Conservation (phyloP, 1,140 invertebrate genomes). For the Lepeophtheirus salmonis region DNA sequence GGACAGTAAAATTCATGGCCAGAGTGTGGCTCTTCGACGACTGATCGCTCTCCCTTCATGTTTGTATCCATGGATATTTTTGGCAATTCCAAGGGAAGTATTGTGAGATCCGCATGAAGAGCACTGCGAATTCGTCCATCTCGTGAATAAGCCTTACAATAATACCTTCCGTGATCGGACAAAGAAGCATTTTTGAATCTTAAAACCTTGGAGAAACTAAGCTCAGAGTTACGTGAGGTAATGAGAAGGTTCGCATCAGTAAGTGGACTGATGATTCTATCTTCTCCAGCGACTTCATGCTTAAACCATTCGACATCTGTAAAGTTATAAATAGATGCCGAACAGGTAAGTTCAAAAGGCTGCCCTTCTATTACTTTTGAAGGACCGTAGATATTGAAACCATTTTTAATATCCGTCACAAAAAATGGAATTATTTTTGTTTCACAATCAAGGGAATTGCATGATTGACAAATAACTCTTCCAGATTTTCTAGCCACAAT, state of each 20-base stretch:
- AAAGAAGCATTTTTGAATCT: conserved; percentile 5
- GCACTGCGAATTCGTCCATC: not conserved
- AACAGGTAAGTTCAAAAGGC: conserved; percentile 6
- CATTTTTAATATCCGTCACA: conserved; percentile 8
- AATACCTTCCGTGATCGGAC: conserved; percentile 1
- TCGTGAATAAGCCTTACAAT: not conserved
- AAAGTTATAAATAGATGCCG: conserved; percentile 11
- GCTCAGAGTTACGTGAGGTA: not conserved
- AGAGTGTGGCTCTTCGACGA: not conserved
- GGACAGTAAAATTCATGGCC: conserved; percentile 1
- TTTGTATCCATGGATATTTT: not conserved
- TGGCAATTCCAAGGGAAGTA: not conserved
- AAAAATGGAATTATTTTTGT: conserved; percentile 3
- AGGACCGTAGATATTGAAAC: conserved; percentile 6
- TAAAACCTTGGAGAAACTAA: not conserved
- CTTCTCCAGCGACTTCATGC: not conserved
- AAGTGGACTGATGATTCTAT: not conserved
- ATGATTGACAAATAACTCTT: conserved; percentile 4
- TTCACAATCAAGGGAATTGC: conserved; percentile 2
- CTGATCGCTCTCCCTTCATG: conserved; percentile 6
- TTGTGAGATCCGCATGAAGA: not conserved
- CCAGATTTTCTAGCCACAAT: not conserved
- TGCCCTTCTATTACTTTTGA: conserved; percentile 6
- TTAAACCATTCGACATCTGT: not conserved
- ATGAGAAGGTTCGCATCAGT: not conserved